phyloP scores from a whole-genome alignment of 2,797 vertebrate genomes.

The Sebastes alutus region DNA sequence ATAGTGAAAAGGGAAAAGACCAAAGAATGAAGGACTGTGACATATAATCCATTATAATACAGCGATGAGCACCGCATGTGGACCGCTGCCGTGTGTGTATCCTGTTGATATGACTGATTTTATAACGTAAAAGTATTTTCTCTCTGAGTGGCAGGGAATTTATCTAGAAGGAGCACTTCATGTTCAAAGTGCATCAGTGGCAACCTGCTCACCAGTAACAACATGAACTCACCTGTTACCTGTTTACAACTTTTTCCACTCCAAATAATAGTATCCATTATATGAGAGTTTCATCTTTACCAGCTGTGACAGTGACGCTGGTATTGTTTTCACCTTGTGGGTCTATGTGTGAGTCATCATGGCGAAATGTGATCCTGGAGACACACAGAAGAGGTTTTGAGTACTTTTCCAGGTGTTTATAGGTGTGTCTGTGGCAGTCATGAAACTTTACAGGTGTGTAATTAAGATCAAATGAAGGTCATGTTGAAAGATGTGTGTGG shows the following conservation, averaged over 20 bases:
- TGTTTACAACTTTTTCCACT: neutral
- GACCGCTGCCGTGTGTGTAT: neutral
- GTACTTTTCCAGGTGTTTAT: too few relatives aligned
- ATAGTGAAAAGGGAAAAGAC: neutral
- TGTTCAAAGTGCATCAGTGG: neutral
- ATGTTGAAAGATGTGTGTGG: too few relatives aligned
- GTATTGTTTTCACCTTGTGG: too few relatives aligned
- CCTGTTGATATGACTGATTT: neutral
- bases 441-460: too few relatives aligned
- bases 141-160: neutral
- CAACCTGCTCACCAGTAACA: neutral
- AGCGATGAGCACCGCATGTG: too few relatives aligned
- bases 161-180: neutral
- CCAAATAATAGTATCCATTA: neutral
- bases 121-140: neutral
- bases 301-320: too few relatives aligned
- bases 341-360: too few relatives aligned
- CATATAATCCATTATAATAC: too few relatives aligned
- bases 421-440: too few relatives aligned
- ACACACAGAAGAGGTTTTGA: too few relatives aligned
- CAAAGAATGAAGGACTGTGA: neutral
- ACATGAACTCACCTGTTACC: neutral
- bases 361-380: too few relatives aligned
- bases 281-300: neutral
- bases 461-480: too few relatives aligned